Conservation (phyloP, 2,888 invertebrate species). For the Lasioglossum leucozonium region DNA sequence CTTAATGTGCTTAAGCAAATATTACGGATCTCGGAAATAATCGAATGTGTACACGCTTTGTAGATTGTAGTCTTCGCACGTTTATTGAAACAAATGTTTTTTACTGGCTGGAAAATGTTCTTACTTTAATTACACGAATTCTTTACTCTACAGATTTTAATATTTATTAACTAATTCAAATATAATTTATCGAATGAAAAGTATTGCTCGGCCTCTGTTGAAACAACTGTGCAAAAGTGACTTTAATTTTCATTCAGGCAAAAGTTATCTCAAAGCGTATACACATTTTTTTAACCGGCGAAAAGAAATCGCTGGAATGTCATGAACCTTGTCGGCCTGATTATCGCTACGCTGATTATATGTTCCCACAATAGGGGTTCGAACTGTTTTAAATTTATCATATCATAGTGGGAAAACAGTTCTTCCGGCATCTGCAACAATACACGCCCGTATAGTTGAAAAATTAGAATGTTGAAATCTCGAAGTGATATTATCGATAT, state of each 20-base stretch:
- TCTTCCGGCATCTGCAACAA: constrained; percentile 50
- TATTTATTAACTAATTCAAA: background rate
- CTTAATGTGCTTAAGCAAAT: background rate
- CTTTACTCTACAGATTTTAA: background rate
- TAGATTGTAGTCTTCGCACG: background rate
- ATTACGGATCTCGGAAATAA: background rate
- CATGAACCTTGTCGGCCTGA: constrained; percentile 64
- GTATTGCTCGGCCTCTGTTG: background rate
- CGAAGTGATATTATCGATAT: no score
- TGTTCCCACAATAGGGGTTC: constrained; percentile 4
- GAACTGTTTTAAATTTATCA: constrained; percentile 37
- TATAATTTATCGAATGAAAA: background rate
- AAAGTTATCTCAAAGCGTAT: background rate
- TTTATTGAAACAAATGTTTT: background rate
- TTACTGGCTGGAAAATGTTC: background rate
- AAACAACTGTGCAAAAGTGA: background rate
- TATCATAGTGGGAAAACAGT: constrained; percentile 42
- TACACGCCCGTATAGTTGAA: background rate
- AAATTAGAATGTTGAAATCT: background rate
- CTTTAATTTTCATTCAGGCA: background rate
- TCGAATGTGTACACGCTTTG: background rate
- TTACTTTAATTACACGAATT: background rate
- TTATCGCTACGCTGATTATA: constrained; percentile 38
- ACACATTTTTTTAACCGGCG: background rate
- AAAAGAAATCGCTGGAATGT: background rate